Base-by-base conservation (phyloP, 2,888 invertebrate species). In the Limnephilus rhombicus region DNA sequence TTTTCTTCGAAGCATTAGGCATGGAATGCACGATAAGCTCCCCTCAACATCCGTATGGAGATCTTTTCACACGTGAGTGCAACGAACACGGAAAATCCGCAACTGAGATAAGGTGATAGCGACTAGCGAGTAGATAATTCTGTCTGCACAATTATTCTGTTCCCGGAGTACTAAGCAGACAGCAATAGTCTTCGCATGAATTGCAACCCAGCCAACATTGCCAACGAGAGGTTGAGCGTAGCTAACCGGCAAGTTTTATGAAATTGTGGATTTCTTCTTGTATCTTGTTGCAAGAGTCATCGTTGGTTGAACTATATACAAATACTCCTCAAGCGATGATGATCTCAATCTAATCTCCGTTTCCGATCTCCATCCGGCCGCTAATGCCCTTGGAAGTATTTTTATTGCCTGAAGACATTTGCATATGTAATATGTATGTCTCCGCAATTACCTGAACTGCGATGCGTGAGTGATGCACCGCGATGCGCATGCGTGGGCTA, bases 391-490 rank as follows among this genome's bases (percentile, higher is more conserved):
- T 31, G 80, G 68, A 88, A 68, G 68, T n/a, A 68, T 68, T 68
- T 68, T 68, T 68, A 68, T 68, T 68, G 24, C 37, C 80, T 9
- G 9, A 7, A 24, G 88, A 2, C 31, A 88, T 88, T 88, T 88
- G 88, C 88, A 88, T 88, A 88, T 88, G 3, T n/a, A 68, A 68
- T 24, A 68, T 24, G 24, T 68, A 68, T 18, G 37, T 34, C 81
- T 31, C 45, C 34, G 80, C 80, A 68, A 89, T 89, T 89, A 80
- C 37, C 49, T 34, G 89, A 68, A 34, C 29, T 68, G 53, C 89
- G 89, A 31, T 80, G 81, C 81, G 81, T 80, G 89, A 80, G 89
- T 18, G 89, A 81, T 45, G 89, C 89, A 81, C 89, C 89, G 81
- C 81, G 80, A 34, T 68, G 68, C 80, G 89, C 89, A 80, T 81